A percentile compares a stretch with the other conserved stretches of the same genome.
These are phyloP conservation scores for Peromyscus melanophrys DNA, from an alignment of 2,797 vertebrate genomes.

Conservation along the genomic window DNA sequence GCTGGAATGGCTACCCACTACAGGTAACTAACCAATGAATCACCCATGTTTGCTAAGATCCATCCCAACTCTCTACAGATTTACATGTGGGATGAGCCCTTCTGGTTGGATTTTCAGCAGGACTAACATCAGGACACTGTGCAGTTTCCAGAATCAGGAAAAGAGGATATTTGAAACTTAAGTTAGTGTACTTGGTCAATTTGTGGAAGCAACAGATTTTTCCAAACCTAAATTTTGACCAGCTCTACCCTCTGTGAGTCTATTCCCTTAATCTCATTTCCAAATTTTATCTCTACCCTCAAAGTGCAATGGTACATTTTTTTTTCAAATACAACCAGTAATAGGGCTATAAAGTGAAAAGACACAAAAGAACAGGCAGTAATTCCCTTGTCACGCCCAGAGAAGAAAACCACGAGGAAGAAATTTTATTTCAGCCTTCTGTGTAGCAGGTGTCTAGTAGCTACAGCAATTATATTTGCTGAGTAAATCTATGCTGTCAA, in stretches of 20 bases:
- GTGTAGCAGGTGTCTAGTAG: background rate
- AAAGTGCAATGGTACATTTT: background rate
- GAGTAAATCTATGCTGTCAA: constrained; percentile 32
- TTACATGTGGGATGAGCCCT: background rate
- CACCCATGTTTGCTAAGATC: background rate
- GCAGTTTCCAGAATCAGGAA: background rate
- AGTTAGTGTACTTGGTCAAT: background rate
- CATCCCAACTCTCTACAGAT: background rate
- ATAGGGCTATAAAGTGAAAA: constrained; percentile 56
- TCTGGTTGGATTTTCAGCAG: background rate
- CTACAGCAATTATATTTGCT: background rate
- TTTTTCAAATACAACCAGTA: constrained; percentile 4
- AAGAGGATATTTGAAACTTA: background rate
- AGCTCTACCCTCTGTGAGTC: background rate
- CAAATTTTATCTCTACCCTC: constrained; percentile 33
- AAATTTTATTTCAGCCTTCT: constrained; percentile 50
- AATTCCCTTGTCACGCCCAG: constrained; percentile 37
- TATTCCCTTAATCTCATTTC: constrained; percentile 31
- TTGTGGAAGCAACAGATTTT: constrained; percentile 42
- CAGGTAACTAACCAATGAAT: background rate
- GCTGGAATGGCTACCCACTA: no score
- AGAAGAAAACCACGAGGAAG: constrained; percentile 18
- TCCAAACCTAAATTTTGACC: constrained; percentile 22
- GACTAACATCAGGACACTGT: background rate
- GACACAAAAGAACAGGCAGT: constrained; percentile 2